These are phyloP conservation scores for Stomorhina lunata DNA, from an alignment of 2,888 invertebrate genomes.

Conservation along the genomic window DNA sequence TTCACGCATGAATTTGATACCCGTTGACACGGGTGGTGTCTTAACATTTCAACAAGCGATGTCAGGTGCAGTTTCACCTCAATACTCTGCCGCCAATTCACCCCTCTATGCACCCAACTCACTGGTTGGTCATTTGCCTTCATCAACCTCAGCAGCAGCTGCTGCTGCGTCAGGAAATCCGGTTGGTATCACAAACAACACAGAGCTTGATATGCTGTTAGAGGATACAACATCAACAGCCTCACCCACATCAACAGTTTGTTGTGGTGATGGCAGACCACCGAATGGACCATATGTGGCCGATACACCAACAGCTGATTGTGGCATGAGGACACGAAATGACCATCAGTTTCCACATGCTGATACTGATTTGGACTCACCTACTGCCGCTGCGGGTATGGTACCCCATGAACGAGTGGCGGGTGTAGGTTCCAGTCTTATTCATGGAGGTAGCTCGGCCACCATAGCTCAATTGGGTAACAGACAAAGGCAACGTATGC, in stretches of 20 bases:
- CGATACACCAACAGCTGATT: conserved; percentile 62
- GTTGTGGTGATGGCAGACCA: conserved; percentile 55
- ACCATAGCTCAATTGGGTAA: conserved; percentile 71
- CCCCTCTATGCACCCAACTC: conserved; percentile 67
- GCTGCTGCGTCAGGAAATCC: conserved; percentile 24
- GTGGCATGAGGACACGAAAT: conserved; percentile 38
- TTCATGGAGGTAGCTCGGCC: conserved; percentile 71
- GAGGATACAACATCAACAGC: conserved; percentile 69
- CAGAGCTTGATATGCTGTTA: conserved; percentile 66
- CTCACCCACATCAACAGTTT: conserved; percentile 59
- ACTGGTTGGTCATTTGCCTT: conserved; percentile 52
- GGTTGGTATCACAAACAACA: conserved; percentile 35
- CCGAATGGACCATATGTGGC: conserved; percentile 58
- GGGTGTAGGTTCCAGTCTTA: conserved; percentile 56
- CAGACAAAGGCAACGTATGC: conserved; percentile 76
- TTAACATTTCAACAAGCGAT: conserved; percentile 79
- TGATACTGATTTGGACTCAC: conserved; percentile 53
- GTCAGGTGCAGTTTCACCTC: conserved; percentile 79
- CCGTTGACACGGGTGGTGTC: conserved; percentile 73
- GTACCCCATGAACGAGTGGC: conserved; percentile 57
- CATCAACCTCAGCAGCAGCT: conserved; percentile 36
- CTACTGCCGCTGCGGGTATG: too few species aligned
- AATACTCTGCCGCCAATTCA: conserved; percentile 70
- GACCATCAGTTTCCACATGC: conserved; percentile 33
- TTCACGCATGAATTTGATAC: conserved; percentile 66